Percentiles rank a stretch among this genome's conserved stretches.
Evolutionary conservation across 2,888 invertebrate species (phyloP).

Genomic region (Drosophila melanosoma): DNA sequence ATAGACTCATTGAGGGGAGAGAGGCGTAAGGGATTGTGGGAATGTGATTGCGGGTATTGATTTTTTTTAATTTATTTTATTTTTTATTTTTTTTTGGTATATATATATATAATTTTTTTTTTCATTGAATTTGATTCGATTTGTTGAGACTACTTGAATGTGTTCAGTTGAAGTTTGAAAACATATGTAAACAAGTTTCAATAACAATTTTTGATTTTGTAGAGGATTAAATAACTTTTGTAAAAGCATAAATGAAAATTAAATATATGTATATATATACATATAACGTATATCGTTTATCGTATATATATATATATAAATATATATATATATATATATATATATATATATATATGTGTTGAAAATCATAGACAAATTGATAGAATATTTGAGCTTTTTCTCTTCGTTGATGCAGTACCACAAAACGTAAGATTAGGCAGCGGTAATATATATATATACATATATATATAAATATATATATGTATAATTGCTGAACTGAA

Average conservation of each 20-base stretch:
- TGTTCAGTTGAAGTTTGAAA: constrained; percentile 78
- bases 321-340: constrained; percentile 11
- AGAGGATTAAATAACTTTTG: constrained; percentile 64
- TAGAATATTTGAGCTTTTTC: constrained; percentile 73
- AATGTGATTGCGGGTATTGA: constrained; percentile 81
- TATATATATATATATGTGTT: constrained; percentile 7
- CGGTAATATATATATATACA: neutral
- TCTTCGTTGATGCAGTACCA: constrained; percentile 84
- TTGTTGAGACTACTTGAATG: constrained; percentile 79
- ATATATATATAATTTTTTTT: constrained; percentile 47
- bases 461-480: neutral
- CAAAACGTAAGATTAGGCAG: constrained; percentile 62
- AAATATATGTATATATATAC: constrained; percentile 46
- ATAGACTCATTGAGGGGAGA: constrained; percentile 86
- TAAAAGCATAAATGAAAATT: constrained; percentile 60
- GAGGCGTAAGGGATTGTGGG: constrained; percentile 83
- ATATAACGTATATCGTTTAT: constrained; percentile 23
- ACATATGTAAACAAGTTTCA: constrained; percentile 69
- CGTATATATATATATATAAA: constrained; percentile 49
- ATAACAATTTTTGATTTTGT: constrained; percentile 67
- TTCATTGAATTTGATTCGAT: constrained; percentile 51
- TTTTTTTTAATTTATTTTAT: constrained; percentile 53
- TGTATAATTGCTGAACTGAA: constrained; percentile 25
- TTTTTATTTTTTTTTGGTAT: constrained; percentile 33
- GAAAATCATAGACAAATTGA: constrained; percentile 36